Evolutionary conservation across 2,113 vertebrate species (phyloP).

Genomic region (Prionailurus bengalensis): DNA sequence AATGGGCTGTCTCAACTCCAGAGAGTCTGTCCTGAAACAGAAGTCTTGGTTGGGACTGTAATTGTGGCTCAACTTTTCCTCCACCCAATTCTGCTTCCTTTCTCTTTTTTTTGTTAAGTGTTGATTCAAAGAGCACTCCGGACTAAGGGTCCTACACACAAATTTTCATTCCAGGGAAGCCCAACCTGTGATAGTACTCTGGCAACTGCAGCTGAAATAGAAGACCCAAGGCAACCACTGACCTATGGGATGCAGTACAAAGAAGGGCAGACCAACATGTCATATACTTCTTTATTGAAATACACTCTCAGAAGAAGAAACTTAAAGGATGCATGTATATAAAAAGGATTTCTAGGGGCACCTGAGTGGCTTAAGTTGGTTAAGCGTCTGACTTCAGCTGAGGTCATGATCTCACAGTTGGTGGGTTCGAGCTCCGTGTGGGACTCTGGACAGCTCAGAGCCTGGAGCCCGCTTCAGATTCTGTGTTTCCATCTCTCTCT

Average conservation of each 20-base stretch:
- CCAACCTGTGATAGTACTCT: background rate
- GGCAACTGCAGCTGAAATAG: background rate
- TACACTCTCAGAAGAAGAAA: background rate
- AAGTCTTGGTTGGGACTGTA: background rate
- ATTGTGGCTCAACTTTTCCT: background rate
- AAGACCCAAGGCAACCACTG: background rate
- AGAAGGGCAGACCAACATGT: background rate
- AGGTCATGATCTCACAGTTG: too few species aligned
- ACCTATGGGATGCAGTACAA: background rate
- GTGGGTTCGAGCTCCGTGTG: too few species aligned
- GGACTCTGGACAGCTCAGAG: too few species aligned
- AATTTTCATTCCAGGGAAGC: background rate
- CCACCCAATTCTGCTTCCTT: background rate
- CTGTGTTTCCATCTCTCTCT: too few species aligned
- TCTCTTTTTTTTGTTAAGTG: background rate
- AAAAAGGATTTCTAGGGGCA: background rate
- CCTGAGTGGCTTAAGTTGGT: too few species aligned
- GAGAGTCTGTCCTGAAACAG: background rate
- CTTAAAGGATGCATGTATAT: background rate
- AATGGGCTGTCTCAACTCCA: background rate
- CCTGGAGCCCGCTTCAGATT: too few species aligned
- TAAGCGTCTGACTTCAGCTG: too few species aligned
- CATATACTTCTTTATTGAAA: background rate
- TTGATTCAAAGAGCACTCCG: background rate
- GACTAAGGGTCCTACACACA: background rate